Evolutionary conservation across 2,888 invertebrate species (phyloP).

Genomic region (Dolomedes plantarius): DNA sequence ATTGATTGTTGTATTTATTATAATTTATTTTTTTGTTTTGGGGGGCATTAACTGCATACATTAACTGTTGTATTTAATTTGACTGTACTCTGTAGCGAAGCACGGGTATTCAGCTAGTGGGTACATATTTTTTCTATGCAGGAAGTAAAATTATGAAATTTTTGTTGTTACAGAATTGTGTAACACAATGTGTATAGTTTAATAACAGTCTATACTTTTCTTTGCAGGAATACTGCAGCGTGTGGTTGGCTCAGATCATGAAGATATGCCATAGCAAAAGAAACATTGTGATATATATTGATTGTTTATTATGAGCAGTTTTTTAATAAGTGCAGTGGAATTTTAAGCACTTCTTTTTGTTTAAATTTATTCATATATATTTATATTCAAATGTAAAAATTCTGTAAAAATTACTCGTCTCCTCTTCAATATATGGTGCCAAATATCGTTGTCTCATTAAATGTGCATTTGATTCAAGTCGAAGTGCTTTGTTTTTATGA

Average conservation of each 20-base stretch:
- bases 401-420: not conserved
- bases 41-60: too few relatives aligned
- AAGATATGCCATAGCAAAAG: slow-evolving; percentile 25
- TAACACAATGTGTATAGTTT: too few relatives aligned
- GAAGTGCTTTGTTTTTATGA: too few relatives aligned
- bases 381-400: not conserved
- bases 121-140: too few relatives aligned
- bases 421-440: slow-evolving; percentile 2
- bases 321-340: not conserved
- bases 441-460: slow-evolving; percentile 3
- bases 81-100: too few relatives aligned
- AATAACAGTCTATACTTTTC: not conserved
- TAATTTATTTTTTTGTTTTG: too few relatives aligned
- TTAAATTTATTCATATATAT: slow-evolving; percentile 7
- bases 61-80: too few relatives aligned
- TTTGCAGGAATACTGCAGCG: slow-evolving; percentile 34
- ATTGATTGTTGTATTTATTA: too few relatives aligned
- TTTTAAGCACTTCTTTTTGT: slow-evolving; percentile 14
- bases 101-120: too few relatives aligned
- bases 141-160: too few relatives aligned
- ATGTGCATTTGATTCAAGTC: too few relatives aligned
- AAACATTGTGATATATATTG: slow-evolving; percentile 67
- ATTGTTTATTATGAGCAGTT: slow-evolving; percentile 13
- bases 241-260: slow-evolving; percentile 53
- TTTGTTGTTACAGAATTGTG: too few relatives aligned